Evolutionary conservation across 2,113 vertebrate species (phyloP).

Genomic region (Nycticebus coucang): DNA sequence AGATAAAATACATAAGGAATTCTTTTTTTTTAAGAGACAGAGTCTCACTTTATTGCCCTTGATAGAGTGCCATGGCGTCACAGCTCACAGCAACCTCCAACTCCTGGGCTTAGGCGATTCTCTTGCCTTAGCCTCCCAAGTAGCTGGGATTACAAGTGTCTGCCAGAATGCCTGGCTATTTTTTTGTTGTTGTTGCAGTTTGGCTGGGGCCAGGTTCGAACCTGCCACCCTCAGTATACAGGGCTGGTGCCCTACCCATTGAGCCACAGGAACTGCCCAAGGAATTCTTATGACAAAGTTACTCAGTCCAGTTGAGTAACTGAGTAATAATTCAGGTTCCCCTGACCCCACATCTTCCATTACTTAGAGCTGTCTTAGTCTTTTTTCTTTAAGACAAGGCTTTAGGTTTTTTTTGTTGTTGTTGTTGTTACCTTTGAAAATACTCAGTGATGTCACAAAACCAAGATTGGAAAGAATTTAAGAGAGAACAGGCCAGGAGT

Average conservation of each 20-base stretch:
- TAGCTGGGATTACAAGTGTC: too few species aligned
- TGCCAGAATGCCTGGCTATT: too few species aligned
- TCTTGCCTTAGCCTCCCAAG: too few species aligned
- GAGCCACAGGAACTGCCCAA: not conserved
- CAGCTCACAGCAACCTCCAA: too few species aligned
- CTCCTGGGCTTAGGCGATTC: too few species aligned
- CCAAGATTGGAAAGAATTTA: not conserved
- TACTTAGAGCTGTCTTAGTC: not conserved
- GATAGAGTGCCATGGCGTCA: too few species aligned
- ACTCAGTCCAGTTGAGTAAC: not conserved
- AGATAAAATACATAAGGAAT: not conserved
- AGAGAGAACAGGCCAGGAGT: not conserved
- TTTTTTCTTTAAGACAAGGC: not conserved
- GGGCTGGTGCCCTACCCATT: too few species aligned
- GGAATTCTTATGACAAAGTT: not conserved
- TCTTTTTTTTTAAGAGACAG: not conserved
- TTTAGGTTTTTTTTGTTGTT: not conserved
- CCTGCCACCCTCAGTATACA: too few species aligned
- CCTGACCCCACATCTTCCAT: not conserved
- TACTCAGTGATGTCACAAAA: not conserved
- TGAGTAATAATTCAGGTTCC: not conserved
- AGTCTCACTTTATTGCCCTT: too few species aligned
- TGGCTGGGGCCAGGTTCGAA: too few species aligned
- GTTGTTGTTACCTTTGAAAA: constrained; percentile 21
- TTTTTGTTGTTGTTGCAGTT: too few species aligned